These are phyloP conservation scores for Poeciliopsis presidionis DNA, from an alignment of 2,797 vertebrate genomes.

Conservation along the genomic window DNA sequence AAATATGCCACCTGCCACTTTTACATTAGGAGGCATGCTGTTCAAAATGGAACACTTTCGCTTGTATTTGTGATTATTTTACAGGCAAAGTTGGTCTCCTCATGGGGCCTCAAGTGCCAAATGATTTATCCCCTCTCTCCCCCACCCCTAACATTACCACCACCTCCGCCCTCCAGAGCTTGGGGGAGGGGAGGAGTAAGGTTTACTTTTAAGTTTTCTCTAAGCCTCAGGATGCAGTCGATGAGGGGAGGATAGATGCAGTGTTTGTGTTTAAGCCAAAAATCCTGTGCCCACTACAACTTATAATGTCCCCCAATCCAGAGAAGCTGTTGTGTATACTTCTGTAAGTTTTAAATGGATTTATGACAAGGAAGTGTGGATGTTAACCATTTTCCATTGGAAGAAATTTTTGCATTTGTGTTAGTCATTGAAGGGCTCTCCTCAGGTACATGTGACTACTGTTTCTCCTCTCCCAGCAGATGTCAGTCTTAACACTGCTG, in stretches of 20 bases:
- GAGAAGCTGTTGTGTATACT: conserved; percentile 26
- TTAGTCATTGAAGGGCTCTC: neutral
- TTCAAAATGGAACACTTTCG: conserved; percentile 83
- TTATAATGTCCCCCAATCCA: conserved; percentile 29
- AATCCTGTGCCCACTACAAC: conserved; percentile 55
- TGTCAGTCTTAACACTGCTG: conserved; percentile 79
- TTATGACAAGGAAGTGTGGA: conserved; percentile 28
- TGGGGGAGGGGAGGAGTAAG: conserved; percentile 65
- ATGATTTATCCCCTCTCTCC: conserved; percentile 78
- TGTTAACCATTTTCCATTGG: conserved; percentile 2
- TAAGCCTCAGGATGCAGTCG: conserved; percentile 74
- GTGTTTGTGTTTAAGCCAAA: conserved; percentile 74
- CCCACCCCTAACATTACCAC: conserved; percentile 38
- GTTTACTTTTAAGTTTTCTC: conserved; percentile 77
- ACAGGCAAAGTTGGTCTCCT: conserved; percentile 82
- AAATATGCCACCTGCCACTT: conserved; percentile 86
- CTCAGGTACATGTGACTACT: conserved; percentile 20
- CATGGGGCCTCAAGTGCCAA: conserved; percentile 79
- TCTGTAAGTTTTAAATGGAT: conserved; percentile 32
- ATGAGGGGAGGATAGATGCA: conserved; percentile 67
- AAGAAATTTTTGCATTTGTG: neutral
- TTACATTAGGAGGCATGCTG: conserved; percentile 86
- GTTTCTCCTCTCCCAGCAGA: conserved; percentile 77
- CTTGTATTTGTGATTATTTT: conserved; percentile 85
- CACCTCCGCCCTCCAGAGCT: conserved; percentile 72